Conservation (phyloP, 2,797 vertebrate genomes). For the Sebastiscus albofasciatus region DNA sequence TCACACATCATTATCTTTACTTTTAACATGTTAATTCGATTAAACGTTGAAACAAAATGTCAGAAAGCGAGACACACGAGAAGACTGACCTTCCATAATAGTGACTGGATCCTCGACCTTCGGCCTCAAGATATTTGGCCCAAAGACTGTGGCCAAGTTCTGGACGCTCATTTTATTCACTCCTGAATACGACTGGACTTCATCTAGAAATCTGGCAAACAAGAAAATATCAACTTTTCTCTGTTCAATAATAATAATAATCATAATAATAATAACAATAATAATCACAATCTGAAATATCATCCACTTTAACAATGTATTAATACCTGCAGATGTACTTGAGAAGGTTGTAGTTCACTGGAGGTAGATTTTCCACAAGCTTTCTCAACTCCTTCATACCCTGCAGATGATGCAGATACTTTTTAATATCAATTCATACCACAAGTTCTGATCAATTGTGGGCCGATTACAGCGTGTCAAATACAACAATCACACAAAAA, state of each 20-base stretch:
- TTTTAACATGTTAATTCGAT: neutral
- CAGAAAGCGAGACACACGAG: neutral
- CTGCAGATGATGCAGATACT: constrained; percentile 69
- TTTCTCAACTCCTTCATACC: constrained; percentile 91
- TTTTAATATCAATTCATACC: neutral
- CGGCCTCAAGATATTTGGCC: constrained; percentile 95
- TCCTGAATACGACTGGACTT: constrained; percentile 96
- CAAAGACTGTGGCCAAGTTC: constrained; percentile 97
- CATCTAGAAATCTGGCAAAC: constrained; percentile 92
- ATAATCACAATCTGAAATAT: neutral
- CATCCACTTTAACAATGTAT: neutral
- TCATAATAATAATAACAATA: neutral
- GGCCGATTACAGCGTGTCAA: neutral
- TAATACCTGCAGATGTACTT: constrained; percentile 97
- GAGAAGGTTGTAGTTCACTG: constrained; percentile 95
- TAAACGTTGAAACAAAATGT: neutral
- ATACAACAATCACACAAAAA: neutral
- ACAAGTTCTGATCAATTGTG: neutral
- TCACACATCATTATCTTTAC: neutral
- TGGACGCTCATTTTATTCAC: constrained; percentile 99
- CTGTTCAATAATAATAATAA: neutral
- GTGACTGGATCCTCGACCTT: constrained; percentile 96
- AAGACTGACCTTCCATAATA: constrained; percentile 93
- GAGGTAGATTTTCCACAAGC: constrained; percentile 92
- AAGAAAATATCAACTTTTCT: neutral